phyloP scores from a whole-genome alignment of 2,888 invertebrate genomes.

The Chalcis sispes region DNA sequence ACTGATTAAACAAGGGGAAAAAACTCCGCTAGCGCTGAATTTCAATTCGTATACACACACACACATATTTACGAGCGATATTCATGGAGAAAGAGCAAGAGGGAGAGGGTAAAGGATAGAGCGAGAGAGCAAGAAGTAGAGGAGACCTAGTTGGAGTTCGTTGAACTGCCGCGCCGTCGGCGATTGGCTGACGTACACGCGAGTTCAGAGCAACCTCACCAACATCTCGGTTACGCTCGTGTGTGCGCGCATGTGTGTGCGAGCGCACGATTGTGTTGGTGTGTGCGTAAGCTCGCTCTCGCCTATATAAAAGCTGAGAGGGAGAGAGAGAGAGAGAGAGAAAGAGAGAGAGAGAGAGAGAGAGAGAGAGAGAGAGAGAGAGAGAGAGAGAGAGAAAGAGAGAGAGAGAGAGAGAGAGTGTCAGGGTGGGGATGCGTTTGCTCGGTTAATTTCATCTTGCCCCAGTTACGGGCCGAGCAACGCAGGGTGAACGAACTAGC shows the following conservation, averaged over 20 bases:
- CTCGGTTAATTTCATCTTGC: slow-evolving; percentile 81
- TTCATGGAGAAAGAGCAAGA: slow-evolving; percentile 36
- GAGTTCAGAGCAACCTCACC: slow-evolving; percentile 55
- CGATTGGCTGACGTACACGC: slow-evolving; percentile 69
- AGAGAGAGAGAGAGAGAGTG: slow-evolving; percentile 54
- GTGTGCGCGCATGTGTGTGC: slow-evolving; percentile 10
- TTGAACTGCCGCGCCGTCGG: slow-evolving; percentile 71
- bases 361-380: slow-evolving; percentile 55
- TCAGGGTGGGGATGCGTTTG: slow-evolving; percentile 66
- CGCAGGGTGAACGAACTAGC: slow-evolving; percentile 80
- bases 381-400: slow-evolving; percentile 43
- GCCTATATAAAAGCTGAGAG: slow-evolving; percentile 22
- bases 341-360: neutral
- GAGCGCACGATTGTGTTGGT: slow-evolving; percentile 9
- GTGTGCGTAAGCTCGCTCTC: neutral
- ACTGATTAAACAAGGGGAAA: too few relatives aligned
- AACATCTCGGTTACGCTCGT: too few relatives aligned
- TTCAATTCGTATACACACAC: neutral
- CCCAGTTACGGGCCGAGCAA: slow-evolving; percentile 78
- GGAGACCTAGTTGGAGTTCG: slow-evolving; percentile 74
- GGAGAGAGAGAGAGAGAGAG: neutral
- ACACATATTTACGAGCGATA: slow-evolving; percentile 35
- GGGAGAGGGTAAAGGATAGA: slow-evolving; percentile 46
- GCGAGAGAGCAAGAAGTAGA: slow-evolving; percentile 59
- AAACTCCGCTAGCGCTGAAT: too few relatives aligned